A percentile compares a stretch with the other conserved stretches of the same genome.
These are phyloP conservation scores for Trissonchulus latispiculum DNA, from an alignment of 2,888 invertebrate genomes.

Conservation along the genomic window DNA sequence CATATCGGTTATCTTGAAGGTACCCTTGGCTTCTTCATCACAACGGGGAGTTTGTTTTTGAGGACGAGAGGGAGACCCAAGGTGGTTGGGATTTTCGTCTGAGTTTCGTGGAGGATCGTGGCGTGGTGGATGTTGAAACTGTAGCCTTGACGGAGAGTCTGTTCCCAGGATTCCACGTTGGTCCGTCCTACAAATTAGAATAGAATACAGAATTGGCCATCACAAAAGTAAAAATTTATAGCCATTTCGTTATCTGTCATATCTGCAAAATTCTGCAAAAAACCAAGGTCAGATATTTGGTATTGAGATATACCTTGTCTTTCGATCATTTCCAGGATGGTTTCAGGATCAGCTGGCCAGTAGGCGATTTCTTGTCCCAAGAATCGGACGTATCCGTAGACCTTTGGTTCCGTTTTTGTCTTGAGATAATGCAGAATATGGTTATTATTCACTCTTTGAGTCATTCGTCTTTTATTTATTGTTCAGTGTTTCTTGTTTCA, in stretches of 20 bases:
- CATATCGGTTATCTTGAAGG: too few species aligned
- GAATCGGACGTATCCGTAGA: constrained; percentile 29
- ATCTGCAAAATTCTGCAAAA: too few species aligned
- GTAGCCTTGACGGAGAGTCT: constrained; percentile 25
- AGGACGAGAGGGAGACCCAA: constrained; percentile 31
- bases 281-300: too few species aligned
- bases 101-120: constrained; percentile 22
- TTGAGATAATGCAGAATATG: too few species aligned
- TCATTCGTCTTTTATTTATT: too few species aligned
- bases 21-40: constrained; percentile 24
- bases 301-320: too few species aligned
- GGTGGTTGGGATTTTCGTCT: constrained; percentile 30
- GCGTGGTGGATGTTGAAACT: constrained; percentile 19
- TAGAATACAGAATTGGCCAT: too few species aligned
- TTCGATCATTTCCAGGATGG: constrained; percentile 1
- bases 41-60: constrained; percentile 23
- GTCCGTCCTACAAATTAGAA: too few species aligned
- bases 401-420: constrained; percentile 28
- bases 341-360: constrained; percentile 32
- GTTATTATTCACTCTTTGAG: too few species aligned
- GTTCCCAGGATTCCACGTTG: constrained; percentile 26
- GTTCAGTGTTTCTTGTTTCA: constrained; percentile 18
- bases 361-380: constrained; percentile 35
- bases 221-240: too few species aligned
- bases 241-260: too few species aligned